phyloP scores from a whole-genome alignment of 1,140 invertebrate species.

The Drosophila pseudoobscura region DNA sequence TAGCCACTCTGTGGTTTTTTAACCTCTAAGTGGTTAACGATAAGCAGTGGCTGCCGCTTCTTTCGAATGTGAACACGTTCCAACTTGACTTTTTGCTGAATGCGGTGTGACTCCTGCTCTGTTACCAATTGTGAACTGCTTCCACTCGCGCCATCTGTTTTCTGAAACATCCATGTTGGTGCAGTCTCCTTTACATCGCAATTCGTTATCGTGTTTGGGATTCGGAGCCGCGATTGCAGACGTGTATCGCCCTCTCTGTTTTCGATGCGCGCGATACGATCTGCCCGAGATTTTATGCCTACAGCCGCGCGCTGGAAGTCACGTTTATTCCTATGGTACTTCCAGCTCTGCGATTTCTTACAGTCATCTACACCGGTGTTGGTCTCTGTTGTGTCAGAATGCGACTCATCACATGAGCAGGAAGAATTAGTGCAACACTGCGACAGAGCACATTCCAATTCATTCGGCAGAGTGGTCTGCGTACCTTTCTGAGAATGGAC shows the following conservation, averaged over 20 bases:
- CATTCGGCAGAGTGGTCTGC: neutral
- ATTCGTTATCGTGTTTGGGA: slow-evolving; percentile 37
- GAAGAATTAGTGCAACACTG: slow-evolving; percentile 35
- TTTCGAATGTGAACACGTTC: slow-evolving; percentile 73
- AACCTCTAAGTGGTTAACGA: slow-evolving; percentile 56
- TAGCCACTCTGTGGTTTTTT: neutral
- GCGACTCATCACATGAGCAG: slow-evolving; percentile 39
- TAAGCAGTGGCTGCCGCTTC: slow-evolving; percentile 69
- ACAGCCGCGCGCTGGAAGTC: slow-evolving; percentile 25
- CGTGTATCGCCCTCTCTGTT: slow-evolving; percentile 22
- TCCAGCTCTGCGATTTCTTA: slow-evolving; percentile 65
- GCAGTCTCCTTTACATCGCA: slow-evolving; percentile 6
- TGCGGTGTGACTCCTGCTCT: slow-evolving; percentile 20
- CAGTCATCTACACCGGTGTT: slow-evolving; percentile 43
- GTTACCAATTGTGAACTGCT: neutral
- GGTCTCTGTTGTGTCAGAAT: slow-evolving; percentile 34
- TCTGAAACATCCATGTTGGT: slow-evolving; percentile 57
- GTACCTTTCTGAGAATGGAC: neutral
- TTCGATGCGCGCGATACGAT: slow-evolving; percentile 74
- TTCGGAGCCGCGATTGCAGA: slow-evolving; percentile 21
- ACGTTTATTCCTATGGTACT: slow-evolving; percentile 48
- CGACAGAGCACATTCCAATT: slow-evolving; percentile 24
- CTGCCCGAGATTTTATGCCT: slow-evolving; percentile 63
- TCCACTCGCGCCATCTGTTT: neutral
- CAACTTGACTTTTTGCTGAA: slow-evolving; percentile 52